These are phyloP conservation scores for Oncorhynchus masou DNA, from an alignment of 2,113 vertebrate genomes.

Conservation along the genomic window DNA sequence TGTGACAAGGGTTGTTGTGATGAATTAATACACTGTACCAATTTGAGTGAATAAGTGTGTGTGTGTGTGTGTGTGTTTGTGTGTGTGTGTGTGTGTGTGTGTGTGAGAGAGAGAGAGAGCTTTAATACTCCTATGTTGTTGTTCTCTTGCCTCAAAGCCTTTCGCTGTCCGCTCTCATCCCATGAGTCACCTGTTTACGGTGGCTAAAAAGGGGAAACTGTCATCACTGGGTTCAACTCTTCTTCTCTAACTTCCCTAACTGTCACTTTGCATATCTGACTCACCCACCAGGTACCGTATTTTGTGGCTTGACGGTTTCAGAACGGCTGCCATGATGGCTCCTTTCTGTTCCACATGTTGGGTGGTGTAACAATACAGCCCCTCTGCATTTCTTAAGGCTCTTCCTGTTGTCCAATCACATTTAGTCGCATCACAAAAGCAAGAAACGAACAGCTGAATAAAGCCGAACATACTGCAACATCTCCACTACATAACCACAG, in stretches of 20 bases:
- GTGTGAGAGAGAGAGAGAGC: not conserved
- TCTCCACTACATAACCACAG: too few relatives aligned
- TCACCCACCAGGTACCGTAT: not conserved
- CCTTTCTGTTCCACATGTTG: too few relatives aligned
- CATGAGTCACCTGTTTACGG: conserved; percentile 7
- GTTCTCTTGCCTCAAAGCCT: not conserved
- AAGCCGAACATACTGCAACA: too few relatives aligned
- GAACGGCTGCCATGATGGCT: too few relatives aligned
- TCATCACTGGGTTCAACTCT: not conserved
- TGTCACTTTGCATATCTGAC: conserved; percentile 4
- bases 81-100: too few relatives aligned
- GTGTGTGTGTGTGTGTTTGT: not conserved
- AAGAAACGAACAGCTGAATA: too few relatives aligned
- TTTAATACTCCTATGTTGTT: not conserved
- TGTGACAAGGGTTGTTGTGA: not conserved
- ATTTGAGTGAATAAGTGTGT: too few relatives aligned
- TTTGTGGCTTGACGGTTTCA: not conserved
- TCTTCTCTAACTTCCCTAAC: not conserved
- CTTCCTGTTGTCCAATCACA: too few relatives aligned
- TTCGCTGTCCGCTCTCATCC: conserved; percentile 7
- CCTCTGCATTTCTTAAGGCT: too few relatives aligned
- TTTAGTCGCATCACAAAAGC: too few relatives aligned
- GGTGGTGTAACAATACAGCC: too few relatives aligned
- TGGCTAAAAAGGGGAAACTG: not conserved
- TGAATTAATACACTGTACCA: too few relatives aligned